A percentile compares a stretch with the other conserved stretches of the same genome.
phyloP scores from a whole-genome alignment of 2,797 vertebrate genomes.

The Cetoscarus ocellatus region DNA sequence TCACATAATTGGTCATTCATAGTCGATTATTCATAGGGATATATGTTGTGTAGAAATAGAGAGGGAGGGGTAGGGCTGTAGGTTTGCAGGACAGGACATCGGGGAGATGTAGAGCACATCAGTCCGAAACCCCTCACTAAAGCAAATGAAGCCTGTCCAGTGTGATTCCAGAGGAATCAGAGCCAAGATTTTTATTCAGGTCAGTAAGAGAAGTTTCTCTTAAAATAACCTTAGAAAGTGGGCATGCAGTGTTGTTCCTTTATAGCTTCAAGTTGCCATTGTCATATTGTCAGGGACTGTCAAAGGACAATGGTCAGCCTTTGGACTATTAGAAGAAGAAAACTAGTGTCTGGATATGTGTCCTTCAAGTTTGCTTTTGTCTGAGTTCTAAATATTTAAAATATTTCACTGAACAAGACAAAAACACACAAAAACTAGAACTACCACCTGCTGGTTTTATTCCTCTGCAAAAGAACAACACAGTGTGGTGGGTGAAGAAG shows the following conservation, averaged over 20 bases:
- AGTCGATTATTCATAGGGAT: too few species aligned
- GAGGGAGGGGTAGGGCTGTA: slow-evolving; percentile 6
- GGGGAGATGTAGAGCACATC: slow-evolving; percentile 27
- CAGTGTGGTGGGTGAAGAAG: too few species aligned
- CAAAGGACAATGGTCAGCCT: background rate
- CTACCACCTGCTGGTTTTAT: background rate
- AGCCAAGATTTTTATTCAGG: slow-evolving; percentile 3
- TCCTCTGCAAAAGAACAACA: too few species aligned
- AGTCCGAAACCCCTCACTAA: slow-evolving; percentile 10
- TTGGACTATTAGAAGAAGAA: background rate
- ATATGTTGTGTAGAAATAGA: too few species aligned
- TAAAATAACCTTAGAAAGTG: background rate
- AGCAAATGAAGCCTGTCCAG: slow-evolving; percentile 9
- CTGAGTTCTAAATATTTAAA: too few species aligned
- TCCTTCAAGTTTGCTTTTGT: background rate
- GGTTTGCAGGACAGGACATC: slow-evolving; percentile 23
- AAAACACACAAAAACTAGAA: too few species aligned
- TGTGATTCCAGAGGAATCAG: background rate
- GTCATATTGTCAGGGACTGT: background rate
- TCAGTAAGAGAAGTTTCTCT: background rate
- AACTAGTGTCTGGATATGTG: background rate
- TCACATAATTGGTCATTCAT: too few species aligned
- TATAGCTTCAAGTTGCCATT: background rate
- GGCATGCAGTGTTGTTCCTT: background rate
- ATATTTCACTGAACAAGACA: too few species aligned